Evolutionary conservation across 2,797 vertebrate species (phyloP).

Genomic region (Petrocephalus schoutedeni): DNA sequence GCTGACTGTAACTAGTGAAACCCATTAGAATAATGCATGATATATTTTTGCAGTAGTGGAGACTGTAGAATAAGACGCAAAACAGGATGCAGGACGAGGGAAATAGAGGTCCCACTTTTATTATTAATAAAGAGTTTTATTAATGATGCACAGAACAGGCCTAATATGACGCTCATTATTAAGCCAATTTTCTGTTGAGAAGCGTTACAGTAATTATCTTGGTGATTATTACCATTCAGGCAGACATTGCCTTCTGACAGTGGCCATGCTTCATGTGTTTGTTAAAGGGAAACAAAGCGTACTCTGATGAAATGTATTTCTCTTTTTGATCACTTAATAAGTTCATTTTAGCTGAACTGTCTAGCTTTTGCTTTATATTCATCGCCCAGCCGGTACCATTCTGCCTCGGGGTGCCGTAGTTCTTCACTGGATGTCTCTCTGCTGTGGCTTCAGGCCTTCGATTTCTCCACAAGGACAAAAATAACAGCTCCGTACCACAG

Average conservation of each 20-base stretch:
- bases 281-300: background rate
- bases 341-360: background rate
- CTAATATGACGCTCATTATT: background rate
- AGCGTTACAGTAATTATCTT: slow-evolving; percentile 6
- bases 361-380: background rate
- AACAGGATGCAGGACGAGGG: background rate
- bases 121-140: background rate
- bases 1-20: background rate
- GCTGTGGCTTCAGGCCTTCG: background rate
- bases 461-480: background rate
- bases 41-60: background rate
- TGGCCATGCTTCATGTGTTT: background rate
- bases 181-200: background rate
- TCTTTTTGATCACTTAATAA: background rate
- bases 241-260: background rate
- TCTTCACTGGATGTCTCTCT: background rate
- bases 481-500: background rate
- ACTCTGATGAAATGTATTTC: background rate
- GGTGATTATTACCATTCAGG: slow-evolving; percentile 16
- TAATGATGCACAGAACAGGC: slow-evolving; percentile 4
- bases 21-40: slow-evolving; percentile 11
- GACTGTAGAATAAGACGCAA: background rate
- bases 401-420: background rate
- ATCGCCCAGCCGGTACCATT: background rate
- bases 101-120: background rate